Evolutionary conservation across 2,113 vertebrate genomes (phyloP).

Genomic region (Leptobrachium ailaonicum): DNA sequence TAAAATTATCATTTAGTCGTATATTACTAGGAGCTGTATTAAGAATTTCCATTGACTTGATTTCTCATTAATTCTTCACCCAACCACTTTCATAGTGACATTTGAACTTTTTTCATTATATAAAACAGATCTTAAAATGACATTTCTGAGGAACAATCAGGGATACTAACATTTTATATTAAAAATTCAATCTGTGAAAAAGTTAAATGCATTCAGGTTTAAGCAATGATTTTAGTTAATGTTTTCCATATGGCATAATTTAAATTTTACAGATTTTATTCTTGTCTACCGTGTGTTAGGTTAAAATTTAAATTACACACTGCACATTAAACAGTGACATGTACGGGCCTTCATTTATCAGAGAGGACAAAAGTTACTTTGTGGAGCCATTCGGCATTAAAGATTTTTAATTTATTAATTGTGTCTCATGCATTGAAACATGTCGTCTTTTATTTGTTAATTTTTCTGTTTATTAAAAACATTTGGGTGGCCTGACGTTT

Average conservation of each 20-base stretch:
- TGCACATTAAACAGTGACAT: conserved; percentile 36
- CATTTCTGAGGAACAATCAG: conserved; percentile 73
- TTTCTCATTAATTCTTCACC: conserved; percentile 90
- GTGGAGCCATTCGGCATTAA: background rate
- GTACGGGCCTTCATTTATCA: conserved; percentile 39
- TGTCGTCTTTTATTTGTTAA: background rate
- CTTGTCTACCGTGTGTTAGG: conserved; percentile 44
- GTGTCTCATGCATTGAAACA: background rate
- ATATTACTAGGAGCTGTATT: conserved; percentile 80
- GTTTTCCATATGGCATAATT: conserved; percentile 62
- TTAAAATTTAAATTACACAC: conserved; percentile 47
- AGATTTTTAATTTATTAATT: background rate
- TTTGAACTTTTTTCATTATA: conserved; percentile 80
- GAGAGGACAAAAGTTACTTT: conserved; percentile 28
- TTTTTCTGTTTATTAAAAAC: background rate
- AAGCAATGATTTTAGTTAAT: conserved; percentile 69
- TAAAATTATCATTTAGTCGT: conserved; percentile 77
- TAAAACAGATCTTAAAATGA: conserved; percentile 75
- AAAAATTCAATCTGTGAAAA: conserved; percentile 68
- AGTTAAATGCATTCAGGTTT: conserved; percentile 70
- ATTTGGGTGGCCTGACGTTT: background rate
- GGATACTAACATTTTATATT: conserved; percentile 66
- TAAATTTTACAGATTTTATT: conserved; percentile 48
- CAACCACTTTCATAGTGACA: conserved; percentile 78
- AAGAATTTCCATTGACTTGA: conserved; percentile 86